Evolutionary conservation across 2,113 vertebrate species (phyloP).

Genomic region (Corythornis vintsioides): DNA sequence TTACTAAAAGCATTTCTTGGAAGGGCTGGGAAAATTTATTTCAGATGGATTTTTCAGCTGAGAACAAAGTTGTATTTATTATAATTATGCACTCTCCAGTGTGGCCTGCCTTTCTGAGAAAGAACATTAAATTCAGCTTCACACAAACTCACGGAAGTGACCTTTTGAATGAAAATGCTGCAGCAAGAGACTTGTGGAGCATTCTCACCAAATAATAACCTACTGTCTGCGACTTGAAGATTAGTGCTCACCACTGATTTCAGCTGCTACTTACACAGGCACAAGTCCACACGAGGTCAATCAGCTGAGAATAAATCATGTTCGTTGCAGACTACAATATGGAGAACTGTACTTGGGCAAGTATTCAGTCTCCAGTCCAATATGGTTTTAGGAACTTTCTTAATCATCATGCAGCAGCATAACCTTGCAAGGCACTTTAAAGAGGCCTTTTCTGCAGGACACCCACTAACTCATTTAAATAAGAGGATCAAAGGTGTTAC

Average conservation of each 20-base stretch:
- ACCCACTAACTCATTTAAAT: not conserved
- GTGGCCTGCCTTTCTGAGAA: constrained; percentile 58
- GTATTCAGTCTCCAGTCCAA: not conserved
- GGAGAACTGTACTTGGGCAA: not conserved
- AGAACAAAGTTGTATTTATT: constrained; percentile 71
- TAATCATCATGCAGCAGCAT: not conserved
- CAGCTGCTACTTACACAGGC: constrained; percentile 29
- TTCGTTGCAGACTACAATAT: not conserved
- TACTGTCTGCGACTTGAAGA: constrained; percentile 50
- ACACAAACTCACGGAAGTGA: constrained; percentile 44
- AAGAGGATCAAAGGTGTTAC: constrained; percentile 20
- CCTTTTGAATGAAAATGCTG: constrained; percentile 61
- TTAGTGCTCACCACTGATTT: constrained; percentile 33
- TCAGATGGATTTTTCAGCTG: constrained; percentile 61
- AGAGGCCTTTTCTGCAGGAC: not conserved
- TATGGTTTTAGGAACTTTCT: not conserved
- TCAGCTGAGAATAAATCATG: not conserved
- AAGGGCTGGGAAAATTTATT: constrained; percentile 62
- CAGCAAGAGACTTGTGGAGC: constrained; percentile 9
- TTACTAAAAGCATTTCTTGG: constrained; percentile 61
- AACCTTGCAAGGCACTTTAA: not conserved
- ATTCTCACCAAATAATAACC: constrained; percentile 56
- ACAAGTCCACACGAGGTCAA: constrained; percentile 37
- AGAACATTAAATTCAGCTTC: constrained; percentile 68
- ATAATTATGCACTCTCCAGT: constrained; percentile 44